Evolutionary conservation across 2,888 invertebrate genomes (phyloP), one percentile per base, ranked within the genome.

Genomic region (Yponomeuta evonymella): DNA sequence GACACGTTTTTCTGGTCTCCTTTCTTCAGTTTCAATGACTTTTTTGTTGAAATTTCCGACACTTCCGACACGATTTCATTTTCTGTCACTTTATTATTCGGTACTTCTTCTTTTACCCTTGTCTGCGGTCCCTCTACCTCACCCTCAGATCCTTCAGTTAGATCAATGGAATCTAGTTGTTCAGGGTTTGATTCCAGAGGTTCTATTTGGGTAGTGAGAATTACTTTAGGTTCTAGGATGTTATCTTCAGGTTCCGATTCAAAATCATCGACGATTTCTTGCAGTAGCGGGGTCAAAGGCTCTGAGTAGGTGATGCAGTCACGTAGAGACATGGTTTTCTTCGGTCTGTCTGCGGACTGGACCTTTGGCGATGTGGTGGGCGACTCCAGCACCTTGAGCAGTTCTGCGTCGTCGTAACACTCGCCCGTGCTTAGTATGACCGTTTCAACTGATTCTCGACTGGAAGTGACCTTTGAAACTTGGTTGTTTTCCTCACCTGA

Each of bases 391-490:
- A 82, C 79, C 75, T 85, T 85, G 66, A 84, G 75, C 10, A 79
- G 86, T 29, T 88, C 87, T 73, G 83, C 83, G 71, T 79, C 83
- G 73, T 86, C 81, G 75, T 85, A 85, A 74, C 81, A 86, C 48
- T 78, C 79, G 43, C 63, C 43, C 11, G 62, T 66, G 62, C 86
- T 87, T 72, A 88, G 75, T 71, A 90, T 81, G 48, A 88, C 76
- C 67, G 89, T 90, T 62, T 91, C 91, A 73, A 84, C 84, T 70
- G 91, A 90, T 73, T 85, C 85, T 83, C 89, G 87, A 78, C 76
- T 78, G 76, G 79, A 80, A 75, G 76, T 73, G 76, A 83, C 77
- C 77, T 85, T 83, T 80, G 84, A 82, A 82, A 90, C 87, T 89
- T 89, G 87, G 72, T 71, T 73, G 74, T 72, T 15, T 51, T 58